Evolutionary conservation across 2,888 invertebrate genomes (phyloP).

Genomic region (Tenthredo distinguenda): DNA sequence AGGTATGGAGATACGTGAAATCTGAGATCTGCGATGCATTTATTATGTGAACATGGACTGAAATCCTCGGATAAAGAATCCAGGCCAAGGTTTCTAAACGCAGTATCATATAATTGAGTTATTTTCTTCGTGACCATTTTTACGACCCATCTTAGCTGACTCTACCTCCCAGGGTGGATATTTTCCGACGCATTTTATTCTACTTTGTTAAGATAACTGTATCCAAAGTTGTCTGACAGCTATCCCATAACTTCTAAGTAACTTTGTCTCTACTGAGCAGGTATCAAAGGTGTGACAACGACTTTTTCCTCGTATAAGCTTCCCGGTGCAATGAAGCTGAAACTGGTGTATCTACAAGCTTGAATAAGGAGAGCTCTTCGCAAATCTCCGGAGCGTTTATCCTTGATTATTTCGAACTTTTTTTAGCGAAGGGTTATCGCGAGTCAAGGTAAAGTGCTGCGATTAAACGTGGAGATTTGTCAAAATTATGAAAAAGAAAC

Average conservation of each 20-base stretch:
- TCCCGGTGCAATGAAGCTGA: not conserved
- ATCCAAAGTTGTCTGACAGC: not conserved
- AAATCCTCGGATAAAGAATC: not conserved
- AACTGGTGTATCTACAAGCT: not conserved
- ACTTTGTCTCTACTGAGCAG: not conserved
- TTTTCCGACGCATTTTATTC: not conserved
- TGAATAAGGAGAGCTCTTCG: not conserved
- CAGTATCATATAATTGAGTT: not conserved
- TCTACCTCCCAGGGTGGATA: not conserved
- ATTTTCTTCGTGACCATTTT: not conserved
- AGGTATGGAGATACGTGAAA: not conserved
- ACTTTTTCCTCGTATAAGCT: not conserved
- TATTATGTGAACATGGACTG: not conserved
- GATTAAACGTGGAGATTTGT: not conserved
- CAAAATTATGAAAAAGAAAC: conserved; percentile 12
- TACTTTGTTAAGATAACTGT: not conserved
- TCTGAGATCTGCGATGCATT: not conserved
- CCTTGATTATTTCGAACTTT: not conserved
- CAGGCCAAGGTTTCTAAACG: not conserved
- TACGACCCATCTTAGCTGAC: not conserved
- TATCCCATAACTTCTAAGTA: not conserved
- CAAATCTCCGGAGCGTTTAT: not conserved
- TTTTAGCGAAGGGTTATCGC: not conserved
- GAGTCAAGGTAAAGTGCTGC: not conserved
- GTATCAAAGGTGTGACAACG: not conserved